Conservation (phyloP, 2,797 vertebrate genomes). For the Mergus octosetaceus region DNA sequence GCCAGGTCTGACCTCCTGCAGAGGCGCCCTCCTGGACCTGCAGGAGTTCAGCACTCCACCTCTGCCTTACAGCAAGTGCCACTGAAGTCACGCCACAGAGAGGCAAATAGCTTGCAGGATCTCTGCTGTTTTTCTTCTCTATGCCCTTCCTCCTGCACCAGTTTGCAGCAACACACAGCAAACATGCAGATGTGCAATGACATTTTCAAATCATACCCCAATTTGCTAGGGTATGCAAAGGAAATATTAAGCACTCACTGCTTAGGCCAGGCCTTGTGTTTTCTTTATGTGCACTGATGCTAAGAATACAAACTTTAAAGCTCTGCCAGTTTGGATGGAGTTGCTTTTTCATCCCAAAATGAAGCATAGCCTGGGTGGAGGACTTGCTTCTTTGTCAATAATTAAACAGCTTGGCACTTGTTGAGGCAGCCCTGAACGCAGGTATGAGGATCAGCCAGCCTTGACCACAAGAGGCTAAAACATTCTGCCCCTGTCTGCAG, state of each 20-base stretch:
- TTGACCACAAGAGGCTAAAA: background rate
- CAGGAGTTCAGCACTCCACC: background rate
- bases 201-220: constrained; percentile 48
- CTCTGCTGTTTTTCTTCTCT: background rate
- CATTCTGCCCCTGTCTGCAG: background rate
- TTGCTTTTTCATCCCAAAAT: background rate
- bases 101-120: background rate
- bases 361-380: background rate
- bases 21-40: background rate
- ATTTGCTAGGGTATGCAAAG: constrained; percentile 45
- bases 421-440: background rate
- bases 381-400: constrained; percentile 21
- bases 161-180: background rate
- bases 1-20: background rate
- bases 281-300: background rate
- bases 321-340: background rate
- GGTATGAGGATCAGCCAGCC: background rate
- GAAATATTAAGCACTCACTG: constrained; percentile 32
- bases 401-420: constrained; percentile 38
- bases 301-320: constrained; percentile 18
- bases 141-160: background rate
- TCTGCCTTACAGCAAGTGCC: background rate
- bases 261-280: background rate
- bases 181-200: constrained; percentile 49
- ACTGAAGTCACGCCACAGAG: background rate